Base-by-base conservation (phyloP, 2,797 vertebrate genomes). In the Coreius guichenoti region DNA sequence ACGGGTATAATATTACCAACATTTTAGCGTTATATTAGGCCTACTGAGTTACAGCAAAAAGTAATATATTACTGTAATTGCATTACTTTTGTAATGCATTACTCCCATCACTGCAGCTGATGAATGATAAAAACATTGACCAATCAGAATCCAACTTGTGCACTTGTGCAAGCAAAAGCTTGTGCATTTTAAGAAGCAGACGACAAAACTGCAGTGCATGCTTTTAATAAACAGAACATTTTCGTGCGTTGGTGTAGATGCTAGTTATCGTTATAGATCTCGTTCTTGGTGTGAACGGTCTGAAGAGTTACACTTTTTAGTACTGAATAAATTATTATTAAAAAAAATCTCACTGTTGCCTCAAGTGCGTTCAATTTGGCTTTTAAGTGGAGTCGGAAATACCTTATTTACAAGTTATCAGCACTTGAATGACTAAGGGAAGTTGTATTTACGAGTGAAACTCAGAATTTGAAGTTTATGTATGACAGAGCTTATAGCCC, bases 391-490 rank as follows among this genome's bases (percentile, higher is more conserved):
- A 61, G 58, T 63, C 2, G 2, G 31, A 54, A 43, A 63, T 43
- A 43, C 9, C 8, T 1, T 21, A 78, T 78, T 63, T 29, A 19
- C 1, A 2, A 63, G 56, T 65, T 43, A 45, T n/a, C 36, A 23
- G 56, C 58, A 29, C 61, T 78, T n/a, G n/a, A n/a, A n/a, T 78
- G 56, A 63, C 16, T 45, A 79, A 47, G 23, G 23, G 23, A 77
- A 61, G 75, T 77, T 33, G 36, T 43, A 11, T 26, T 43, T 68
- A 21, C 3, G 7, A 68, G 17, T 16, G 54, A 43, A 43, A 43
- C 23, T 21, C 31, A 33, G 8, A 67, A 67, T 33, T 33, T 33
- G 63, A 74, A 13, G 17, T 51, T 51, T 12, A 74, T 49, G 17
- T 74, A 49, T 11, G 47, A 51, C 12, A 23, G 19, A 13, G 4